A percentile compares a stretch with the other conserved stretches of the same genome.
phyloP scores from a whole-genome alignment of 2,113 vertebrate genomes.

The Porphyrio hochstetteri region DNA sequence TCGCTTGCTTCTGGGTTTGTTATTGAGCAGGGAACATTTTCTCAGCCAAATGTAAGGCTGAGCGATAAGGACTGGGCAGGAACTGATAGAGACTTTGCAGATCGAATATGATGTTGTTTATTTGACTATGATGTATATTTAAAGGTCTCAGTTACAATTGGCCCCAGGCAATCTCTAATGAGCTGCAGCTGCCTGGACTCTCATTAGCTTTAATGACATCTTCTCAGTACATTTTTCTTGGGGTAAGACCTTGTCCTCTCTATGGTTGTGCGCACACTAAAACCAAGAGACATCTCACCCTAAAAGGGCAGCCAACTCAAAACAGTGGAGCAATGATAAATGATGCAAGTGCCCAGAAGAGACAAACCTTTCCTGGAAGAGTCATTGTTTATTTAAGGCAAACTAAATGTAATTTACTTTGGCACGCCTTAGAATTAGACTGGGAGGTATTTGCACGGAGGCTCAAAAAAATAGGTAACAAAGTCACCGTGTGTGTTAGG shows the following conservation, averaged over 20 bases:
- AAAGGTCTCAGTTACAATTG: slow-evolving; percentile 79
- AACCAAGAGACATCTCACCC: slow-evolving; percentile 74
- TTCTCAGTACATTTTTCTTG: slow-evolving; percentile 71
- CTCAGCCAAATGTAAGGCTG: slow-evolving; percentile 41
- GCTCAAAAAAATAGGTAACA: slow-evolving; percentile 36
- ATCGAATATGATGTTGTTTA: slow-evolving; percentile 78
- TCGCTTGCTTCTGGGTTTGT: not conserved
- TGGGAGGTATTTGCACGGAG: slow-evolving; percentile 40
- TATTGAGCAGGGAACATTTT: slow-evolving; percentile 57
- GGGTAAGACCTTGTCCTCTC: slow-evolving; percentile 69
- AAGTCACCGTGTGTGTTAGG: slow-evolving; percentile 25
- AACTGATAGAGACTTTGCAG: slow-evolving; percentile 61
- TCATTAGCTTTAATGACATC: slow-evolving; percentile 79
- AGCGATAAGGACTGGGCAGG: slow-evolving; percentile 50
- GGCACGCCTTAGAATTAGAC: slow-evolving; percentile 58
- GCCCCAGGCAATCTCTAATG: slow-evolving; percentile 76
- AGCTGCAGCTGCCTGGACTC: slow-evolving; percentile 78
- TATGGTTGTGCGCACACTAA: slow-evolving; percentile 45
- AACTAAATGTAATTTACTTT: slow-evolving; percentile 55
- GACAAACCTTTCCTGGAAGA: slow-evolving; percentile 77
- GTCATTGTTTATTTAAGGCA: slow-evolving; percentile 75
- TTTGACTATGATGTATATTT: slow-evolving; percentile 80
- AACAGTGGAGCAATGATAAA: slow-evolving; percentile 76
- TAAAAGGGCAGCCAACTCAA: slow-evolving; percentile 63
- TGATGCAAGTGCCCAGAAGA: slow-evolving; percentile 66